Evolutionary conservation across 2,113 vertebrate genomes (phyloP), one percentile per base, ranked within the genome.

Genomic region (Oriolus oriolus): DNA sequence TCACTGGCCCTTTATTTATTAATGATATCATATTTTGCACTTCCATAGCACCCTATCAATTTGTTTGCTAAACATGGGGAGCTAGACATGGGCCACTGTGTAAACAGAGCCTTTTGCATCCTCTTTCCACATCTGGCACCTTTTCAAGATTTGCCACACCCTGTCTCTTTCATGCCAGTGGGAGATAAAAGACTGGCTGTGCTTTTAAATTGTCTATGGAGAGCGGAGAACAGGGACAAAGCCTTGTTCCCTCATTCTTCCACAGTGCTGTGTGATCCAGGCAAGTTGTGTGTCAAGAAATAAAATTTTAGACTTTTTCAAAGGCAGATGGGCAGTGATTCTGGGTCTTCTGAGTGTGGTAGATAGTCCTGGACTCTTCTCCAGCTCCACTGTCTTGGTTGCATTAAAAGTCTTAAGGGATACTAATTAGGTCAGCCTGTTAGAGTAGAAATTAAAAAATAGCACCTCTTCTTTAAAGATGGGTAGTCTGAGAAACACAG

Each of bases 381-480:
- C 41, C 61, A 53, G 18, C 57, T 69, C 37, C 7, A 13, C 79
- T 70, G 31, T 86, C 90, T 82, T 87, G 19, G 41, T 42, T 75
- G 57, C 52, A 90, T 69, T 94, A 50, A 42, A 89, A 84, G 49
- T 81, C 90, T 90, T 84, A 74, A 61, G 88, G 64, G 68, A 88
- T 44, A 42, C 31, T 90, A 96, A 95, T 95, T 94, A 96, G 90
- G 95, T 92, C 57, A 92, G 33, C 57, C 80, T 82, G 64, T 90
- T 89, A 79, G 89, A 92, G 88, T 23, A 81, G 69, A 84, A 93
- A 94, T 96, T 86, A 84, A 93, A 96, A 95, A 89, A 60, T 84
- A 93, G 60, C 65, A 86, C 53, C 52, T 86, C 60, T 86, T 60
- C 52, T 87, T 93, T 78, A 89, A 74, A 45, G 39, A 70, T 44